Conservation (phyloP, 1,140 invertebrate genomes). For the Drosophila parvula region DNA sequence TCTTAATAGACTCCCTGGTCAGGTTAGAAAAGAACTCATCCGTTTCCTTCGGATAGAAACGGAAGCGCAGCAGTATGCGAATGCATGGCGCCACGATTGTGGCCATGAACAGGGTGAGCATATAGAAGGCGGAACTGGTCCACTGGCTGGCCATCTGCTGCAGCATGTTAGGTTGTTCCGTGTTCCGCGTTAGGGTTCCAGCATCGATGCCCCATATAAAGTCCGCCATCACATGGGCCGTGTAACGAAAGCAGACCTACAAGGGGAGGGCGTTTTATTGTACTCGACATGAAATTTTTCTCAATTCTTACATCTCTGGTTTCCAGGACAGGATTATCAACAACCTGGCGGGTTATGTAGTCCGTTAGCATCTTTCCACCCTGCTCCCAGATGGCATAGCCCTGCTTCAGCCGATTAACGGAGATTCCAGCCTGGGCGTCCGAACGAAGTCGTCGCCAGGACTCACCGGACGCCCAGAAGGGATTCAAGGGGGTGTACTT, state of each 20-base stretch:
- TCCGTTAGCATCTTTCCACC: conserved; percentile 57
- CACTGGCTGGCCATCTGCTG: conserved; percentile 59
- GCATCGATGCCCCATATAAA: conserved; percentile 85
- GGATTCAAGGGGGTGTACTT: conserved; percentile 84
- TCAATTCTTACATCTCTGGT: conserved; percentile 64
- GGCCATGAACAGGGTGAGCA: conserved; percentile 63
- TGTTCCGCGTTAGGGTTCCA: conserved; percentile 60
- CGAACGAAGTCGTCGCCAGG: conserved; percentile 85
- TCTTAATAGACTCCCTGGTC: conserved; percentile 64
- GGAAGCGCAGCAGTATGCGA: conserved; percentile 47
- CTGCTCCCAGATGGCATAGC: conserved; percentile 68
- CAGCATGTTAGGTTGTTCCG: conserved; percentile 50
- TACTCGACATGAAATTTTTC: background rate
- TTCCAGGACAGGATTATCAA: conserved; percentile 40
- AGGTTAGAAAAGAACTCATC: conserved; percentile 79
- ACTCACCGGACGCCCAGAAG: conserved; percentile 82
- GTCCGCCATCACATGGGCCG: conserved; percentile 85
- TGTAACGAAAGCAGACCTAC: conserved; percentile 82
- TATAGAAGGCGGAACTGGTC: conserved; percentile 60
- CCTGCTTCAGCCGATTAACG: conserved; percentile 65
- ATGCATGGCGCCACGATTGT: conserved; percentile 50
- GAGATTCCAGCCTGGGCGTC: conserved; percentile 86
- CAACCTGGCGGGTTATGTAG: conserved; percentile 39
- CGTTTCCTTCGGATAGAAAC: conserved; percentile 65
- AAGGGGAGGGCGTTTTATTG: background rate